Conservation (phyloP, 2,888 invertebrate genomes). For the Drosophila recens region DNA sequence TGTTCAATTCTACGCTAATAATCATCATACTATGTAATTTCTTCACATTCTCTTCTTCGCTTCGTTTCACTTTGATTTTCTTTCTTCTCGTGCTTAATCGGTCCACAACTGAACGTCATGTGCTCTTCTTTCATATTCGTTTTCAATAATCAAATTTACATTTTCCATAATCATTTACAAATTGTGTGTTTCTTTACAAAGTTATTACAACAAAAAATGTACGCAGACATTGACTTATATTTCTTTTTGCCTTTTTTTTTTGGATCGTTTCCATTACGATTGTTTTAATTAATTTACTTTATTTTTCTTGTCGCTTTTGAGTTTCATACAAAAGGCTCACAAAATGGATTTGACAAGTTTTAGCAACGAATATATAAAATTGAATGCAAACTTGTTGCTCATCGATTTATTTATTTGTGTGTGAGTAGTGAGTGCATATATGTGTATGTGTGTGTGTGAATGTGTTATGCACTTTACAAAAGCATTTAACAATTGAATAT, state of each 20-base stretch:
- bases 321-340: conserved; percentile 16
- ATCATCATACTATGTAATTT: conserved; percentile 39
- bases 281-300: not conserved
- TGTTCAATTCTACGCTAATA: conserved; percentile 54
- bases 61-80: conserved; percentile 1
- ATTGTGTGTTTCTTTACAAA: conserved; percentile 48
- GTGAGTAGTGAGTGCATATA: conserved; percentile 5
- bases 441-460: conserved; percentile 9
- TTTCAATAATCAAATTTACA: conserved; percentile 45
- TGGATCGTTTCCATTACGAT: conserved; percentile 17
- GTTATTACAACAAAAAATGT: conserved; percentile 45
- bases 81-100: conserved; percentile 9
- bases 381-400: conserved; percentile 26
- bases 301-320: conserved; percentile 14
- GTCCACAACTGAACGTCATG: conserved; percentile 50
- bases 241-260: not conserved
- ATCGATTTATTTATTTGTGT: conserved; percentile 16
- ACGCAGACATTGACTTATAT: conserved; percentile 17
- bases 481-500: conserved; percentile 59
- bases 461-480: conserved; percentile 58
- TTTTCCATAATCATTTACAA: conserved; percentile 59
- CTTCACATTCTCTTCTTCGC: not conserved
- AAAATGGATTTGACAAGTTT: conserved; percentile 12
- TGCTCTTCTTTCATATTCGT: conserved; percentile 29
- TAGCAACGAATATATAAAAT: conserved; percentile 31